Base-by-base conservation (phyloP, 2,797 vertebrate species). In the Pangasius macronema region DNA sequence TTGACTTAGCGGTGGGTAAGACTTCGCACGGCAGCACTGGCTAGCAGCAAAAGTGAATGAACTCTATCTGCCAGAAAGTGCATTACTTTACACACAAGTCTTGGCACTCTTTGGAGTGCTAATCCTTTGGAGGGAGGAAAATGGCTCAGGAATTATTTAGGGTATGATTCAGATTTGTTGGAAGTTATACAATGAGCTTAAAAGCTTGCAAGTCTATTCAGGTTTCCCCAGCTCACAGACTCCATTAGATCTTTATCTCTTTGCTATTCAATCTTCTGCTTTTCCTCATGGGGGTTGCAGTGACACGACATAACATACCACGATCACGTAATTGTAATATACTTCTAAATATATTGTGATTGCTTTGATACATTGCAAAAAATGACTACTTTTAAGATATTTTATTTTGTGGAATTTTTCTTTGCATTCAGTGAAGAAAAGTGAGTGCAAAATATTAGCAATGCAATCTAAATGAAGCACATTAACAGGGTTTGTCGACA, bases 1-100 rank as follows among this genome's bases (percentile, higher is more conserved):
- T 14, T 33, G 68, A 85, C 8, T 57, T 83, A 9, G 59, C 80
- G 89, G 82, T 88, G 55, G 20, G 84, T 92, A 91, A 91, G 90
- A 91, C 84, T 83, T 91, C 49, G 72, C 84, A 82, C 70, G 42
- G 72, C 65, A 33, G 68, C 24, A 73, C 84, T 42, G 89, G 63
- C 70, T 80, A 14, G 33, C 85, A 72, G 82, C 18, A 20, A 87
- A 87, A 63, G 79, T 33, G 11, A 68, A 88, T 83, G n/a, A 88
- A 70, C 76, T 85, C 57, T n/a, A 18, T 16, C 61, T 81, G n/a
- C 80, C 76, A 63, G 53, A 68, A 42, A 61, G 30, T 73, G 36
- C 7, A 16, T 24, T 59, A 59, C 9, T 8, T 87, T 73, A 4
- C 24, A 75, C 22, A 80, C 75, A 14, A 46, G 36, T 53, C 27